phyloP scores from a whole-genome alignment of 2,888 invertebrate genomes.

The Cosmorhoe ocellata region DNA sequence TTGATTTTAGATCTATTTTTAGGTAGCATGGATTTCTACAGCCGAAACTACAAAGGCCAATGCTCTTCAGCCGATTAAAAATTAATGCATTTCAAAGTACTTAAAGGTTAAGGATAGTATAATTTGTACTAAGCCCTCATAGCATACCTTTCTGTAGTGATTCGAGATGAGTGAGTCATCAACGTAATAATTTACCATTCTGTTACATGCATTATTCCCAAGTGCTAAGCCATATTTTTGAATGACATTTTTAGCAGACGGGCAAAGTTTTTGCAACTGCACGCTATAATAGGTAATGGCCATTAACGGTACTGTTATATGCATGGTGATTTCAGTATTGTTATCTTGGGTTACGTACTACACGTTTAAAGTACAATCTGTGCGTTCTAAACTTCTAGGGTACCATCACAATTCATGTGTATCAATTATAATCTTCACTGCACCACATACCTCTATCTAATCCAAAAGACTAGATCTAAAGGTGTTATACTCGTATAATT shows the following conservation, averaged over 20 bases:
- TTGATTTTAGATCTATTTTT: neutral
- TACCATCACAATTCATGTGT: too few species aligned
- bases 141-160: neutral
- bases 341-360: constrained; percentile 11
- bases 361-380: constrained; percentile 1
- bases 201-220: constrained; percentile 11
- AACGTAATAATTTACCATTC: constrained; percentile 2
- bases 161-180: constrained; percentile 14
- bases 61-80: too few species aligned
- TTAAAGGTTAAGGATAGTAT: neutral
- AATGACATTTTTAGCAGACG: constrained; percentile 2
- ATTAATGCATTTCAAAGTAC: too few species aligned
- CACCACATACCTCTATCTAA: too few species aligned
- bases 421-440: too few species aligned
- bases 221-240: constrained; percentile 8
- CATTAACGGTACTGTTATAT: constrained; percentile 10
- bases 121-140: constrained; percentile 14
- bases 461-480: too few species aligned
- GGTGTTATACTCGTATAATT: too few species aligned
- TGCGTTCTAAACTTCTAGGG: neutral
- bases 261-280: constrained; percentile 21
- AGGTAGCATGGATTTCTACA: neutral
- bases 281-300: constrained; percentile 19
- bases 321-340: constrained; percentile 8
- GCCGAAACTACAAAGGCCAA: too few species aligned